Evolutionary conservation across 1,140 invertebrate species (phyloP), one percentile per base, ranked within the genome.

Genomic region (Cotesia glomerata): DNA sequence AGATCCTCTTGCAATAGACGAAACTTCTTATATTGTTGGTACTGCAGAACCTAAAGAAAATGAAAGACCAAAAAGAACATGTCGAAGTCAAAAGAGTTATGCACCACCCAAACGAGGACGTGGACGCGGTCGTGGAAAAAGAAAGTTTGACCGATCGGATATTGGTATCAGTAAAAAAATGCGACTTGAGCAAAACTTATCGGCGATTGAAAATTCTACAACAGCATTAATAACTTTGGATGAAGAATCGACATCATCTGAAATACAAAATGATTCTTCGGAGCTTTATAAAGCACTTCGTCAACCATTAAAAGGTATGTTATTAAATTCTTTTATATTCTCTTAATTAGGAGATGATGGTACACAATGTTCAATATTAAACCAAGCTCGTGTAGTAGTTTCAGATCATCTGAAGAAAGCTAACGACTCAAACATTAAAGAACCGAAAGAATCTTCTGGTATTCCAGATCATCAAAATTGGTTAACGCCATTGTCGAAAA

Each of bases 81-180:
- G 86, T 34, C 81, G 86, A 11, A 86, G 72, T 61, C 86, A 86
- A 26, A 87, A 86, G 8, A 88, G 86, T 74, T 88, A 88, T 52
- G 86, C 86, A 3, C 86, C 86, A 9, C 85, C 85, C 34, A 87
- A 82, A 74, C 78, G 86, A 73, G 85, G 86, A 4, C 81, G 86
- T 61, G 84, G 85, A 63, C 67, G 85, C 74, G 81, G 85, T 54
- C 79, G 86, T n/a, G 86, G 86, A 45, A 87, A 87, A 77, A 76
- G 86, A 56, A 87, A 86, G 81, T 63, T 80, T 13, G 86, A 87
- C 9, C 16, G 71, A 74, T 49, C 11, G 75, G 3, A 68, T n/a
- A 13, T 86, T 85, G 11, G 83, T 78, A 26, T 11, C 72, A 18
- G 73, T 80, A 69, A 78, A 85, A 63, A 82, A 85, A 0, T 83